phyloP scores from a whole-genome alignment of 2,113 vertebrate species.

The Lepisosteus osseus region DNA sequence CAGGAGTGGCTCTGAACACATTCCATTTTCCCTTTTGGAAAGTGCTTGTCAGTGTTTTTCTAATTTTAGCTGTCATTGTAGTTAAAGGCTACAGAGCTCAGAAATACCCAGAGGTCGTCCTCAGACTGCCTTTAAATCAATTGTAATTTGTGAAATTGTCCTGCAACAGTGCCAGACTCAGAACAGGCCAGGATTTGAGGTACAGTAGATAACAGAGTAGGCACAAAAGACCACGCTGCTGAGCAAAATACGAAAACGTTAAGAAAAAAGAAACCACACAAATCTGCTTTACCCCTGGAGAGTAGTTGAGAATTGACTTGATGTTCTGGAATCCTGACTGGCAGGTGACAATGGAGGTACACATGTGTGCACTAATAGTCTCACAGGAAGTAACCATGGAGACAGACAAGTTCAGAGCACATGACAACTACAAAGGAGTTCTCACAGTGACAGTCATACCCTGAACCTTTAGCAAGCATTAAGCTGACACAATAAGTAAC shows the following conservation, averaged over 20 bases:
- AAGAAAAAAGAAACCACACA: neutral
- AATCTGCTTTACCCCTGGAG: neutral
- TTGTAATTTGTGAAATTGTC: conserved; percentile 19
- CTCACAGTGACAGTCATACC: too few species aligned
- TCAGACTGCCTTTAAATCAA: conserved; percentile 11
- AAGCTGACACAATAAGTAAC: too few species aligned
- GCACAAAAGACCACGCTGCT: neutral
- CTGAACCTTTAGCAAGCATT: too few species aligned
- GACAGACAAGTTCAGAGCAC: neutral
- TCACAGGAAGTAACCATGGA: neutral
- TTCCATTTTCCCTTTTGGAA: neutral
- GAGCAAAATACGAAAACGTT: neutral
- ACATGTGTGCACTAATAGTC: neutral
- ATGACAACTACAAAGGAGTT: neutral
- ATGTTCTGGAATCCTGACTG: too few species aligned
- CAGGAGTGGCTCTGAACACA: neutral
- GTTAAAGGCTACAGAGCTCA: neutral
- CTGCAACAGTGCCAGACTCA: conserved; percentile 1
- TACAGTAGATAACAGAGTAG: neutral
- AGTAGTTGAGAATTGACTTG: neutral
- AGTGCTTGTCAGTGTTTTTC: conserved; percentile 4
- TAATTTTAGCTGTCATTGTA: conserved; percentile 19
- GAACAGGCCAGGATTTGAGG: conserved; percentile 5
- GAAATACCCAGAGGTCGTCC: neutral
- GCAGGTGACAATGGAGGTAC: neutral